Percentiles rank a stretch among this genome's conserved stretches.
phyloP scores from a whole-genome alignment of 1,140 invertebrate genomes.

The Rhyzopertha dominica region DNA sequence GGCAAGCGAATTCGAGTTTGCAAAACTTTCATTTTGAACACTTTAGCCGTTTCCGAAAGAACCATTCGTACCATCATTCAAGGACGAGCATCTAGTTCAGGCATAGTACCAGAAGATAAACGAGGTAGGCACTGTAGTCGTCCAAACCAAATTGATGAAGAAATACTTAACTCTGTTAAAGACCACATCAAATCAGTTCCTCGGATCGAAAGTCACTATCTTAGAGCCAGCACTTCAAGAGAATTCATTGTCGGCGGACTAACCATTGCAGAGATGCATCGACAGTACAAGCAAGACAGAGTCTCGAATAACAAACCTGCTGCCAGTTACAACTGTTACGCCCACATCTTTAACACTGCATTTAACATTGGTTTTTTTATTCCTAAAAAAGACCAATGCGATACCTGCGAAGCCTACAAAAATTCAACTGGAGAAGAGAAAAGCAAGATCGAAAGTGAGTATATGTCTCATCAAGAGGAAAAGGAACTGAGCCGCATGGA shows the following conservation, averaged over 20 bases:
- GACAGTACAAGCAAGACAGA: slow-evolving; percentile 2
- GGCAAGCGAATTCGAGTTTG: too few relatives aligned
- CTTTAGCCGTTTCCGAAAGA: too few relatives aligned
- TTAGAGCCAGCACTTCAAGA: slow-evolving; percentile 6
- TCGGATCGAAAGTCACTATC: slow-evolving; percentile 23
- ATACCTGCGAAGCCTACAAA: slow-evolving; percentile 9
- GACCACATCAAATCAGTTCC: slow-evolving; percentile 20
- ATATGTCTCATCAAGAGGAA: slow-evolving; percentile 5
- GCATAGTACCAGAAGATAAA: too few relatives aligned
- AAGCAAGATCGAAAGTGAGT: slow-evolving; percentile 6
- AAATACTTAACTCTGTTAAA: slow-evolving; percentile 13
- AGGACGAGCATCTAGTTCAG: too few relatives aligned
- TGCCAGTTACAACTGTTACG: slow-evolving; percentile 6
- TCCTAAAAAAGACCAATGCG: slow-evolving; percentile 10
- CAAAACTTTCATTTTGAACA: too few relatives aligned
- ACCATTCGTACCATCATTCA: too few relatives aligned
- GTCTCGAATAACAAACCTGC: slow-evolving; percentile 1
- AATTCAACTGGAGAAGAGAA: slow-evolving; percentile 8
- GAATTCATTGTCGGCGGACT: slow-evolving; percentile 20
- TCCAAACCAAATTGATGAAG: too few relatives aligned
- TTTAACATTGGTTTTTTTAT: slow-evolving; percentile 6
- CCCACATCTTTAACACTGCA: slow-evolving; percentile 3
- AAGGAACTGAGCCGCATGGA: slow-evolving; percentile 12
- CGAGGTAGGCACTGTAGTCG: too few relatives aligned
- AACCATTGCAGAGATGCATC: slow-evolving; percentile 9